These are phyloP conservation scores for Todiramphus chloris DNA, from an alignment of 2,113 vertebrate genomes.

Conservation along the genomic window DNA sequence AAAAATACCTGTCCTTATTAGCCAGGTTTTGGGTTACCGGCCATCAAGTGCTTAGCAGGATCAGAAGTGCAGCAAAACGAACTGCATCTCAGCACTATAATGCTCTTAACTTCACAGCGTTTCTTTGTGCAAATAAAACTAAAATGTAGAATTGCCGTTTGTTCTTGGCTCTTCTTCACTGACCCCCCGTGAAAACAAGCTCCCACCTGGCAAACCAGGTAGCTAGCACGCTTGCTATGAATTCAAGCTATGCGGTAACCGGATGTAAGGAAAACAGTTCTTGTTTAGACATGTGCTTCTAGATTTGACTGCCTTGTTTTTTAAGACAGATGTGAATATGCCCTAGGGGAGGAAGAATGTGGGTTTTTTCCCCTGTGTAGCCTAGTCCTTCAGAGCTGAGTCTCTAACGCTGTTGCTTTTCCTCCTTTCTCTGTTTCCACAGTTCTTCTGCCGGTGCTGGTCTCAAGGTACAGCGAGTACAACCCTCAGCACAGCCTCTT, in stretches of 20 bases:
- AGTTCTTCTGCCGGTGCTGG: slow-evolving; percentile 97
- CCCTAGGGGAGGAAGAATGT: not conserved
- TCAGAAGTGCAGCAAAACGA: not conserved
- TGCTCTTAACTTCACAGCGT: not conserved
- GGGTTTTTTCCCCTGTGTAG: not conserved
- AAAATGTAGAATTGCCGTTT: not conserved
- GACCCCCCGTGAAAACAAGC: not conserved
- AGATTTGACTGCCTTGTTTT: not conserved
- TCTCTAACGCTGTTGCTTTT: not conserved
- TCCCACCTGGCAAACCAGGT: not conserved
- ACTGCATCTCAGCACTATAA: not conserved
- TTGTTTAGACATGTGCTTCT: slow-evolving; percentile 11
- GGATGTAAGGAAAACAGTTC: not conserved
- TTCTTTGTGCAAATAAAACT: not conserved
- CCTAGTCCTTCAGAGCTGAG: not conserved
- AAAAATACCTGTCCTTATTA: not conserved
- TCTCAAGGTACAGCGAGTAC: slow-evolving; percentile 97
- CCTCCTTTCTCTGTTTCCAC: not conserved
- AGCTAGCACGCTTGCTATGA: not conserved
- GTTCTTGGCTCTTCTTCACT: not conserved
- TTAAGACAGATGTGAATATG: not conserved
- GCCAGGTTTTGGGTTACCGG: not conserved
- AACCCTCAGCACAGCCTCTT: slow-evolving; percentile 97
- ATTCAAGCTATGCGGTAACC: not conserved
- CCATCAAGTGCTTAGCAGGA: not conserved